These are phyloP conservation scores for Germaria angustata DNA, from an alignment of 2,888 invertebrate genomes.

Conservation along the genomic window DNA sequence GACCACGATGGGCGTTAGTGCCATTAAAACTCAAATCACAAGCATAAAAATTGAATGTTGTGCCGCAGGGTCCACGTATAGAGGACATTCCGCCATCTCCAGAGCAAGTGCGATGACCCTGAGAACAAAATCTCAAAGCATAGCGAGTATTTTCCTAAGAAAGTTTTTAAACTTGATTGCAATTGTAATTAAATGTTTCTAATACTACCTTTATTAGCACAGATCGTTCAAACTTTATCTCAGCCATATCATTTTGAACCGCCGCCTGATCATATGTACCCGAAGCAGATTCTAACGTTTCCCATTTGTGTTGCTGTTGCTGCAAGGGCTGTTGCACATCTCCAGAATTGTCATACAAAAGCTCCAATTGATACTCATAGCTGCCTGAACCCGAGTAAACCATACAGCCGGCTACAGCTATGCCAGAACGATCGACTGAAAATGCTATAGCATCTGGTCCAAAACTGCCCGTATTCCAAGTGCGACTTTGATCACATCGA, in stretches of 20 bases:
- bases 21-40: slow-evolving; percentile 97
- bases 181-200: neutral
- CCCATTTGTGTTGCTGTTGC: slow-evolving; percentile 87
- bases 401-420: slow-evolving; percentile 93
- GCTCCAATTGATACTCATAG: slow-evolving; percentile 94
- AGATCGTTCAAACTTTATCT: slow-evolving; percentile 94
- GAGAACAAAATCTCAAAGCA: slow-evolving; percentile 92
- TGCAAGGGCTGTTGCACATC: slow-evolving; percentile 80
- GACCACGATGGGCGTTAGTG: slow-evolving; percentile 96
- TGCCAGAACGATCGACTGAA: slow-evolving; percentile 93
- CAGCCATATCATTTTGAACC: slow-evolving; percentile 92
- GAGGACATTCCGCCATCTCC: slow-evolving; percentile 95
- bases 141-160: slow-evolving; percentile 91
- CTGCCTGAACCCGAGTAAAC: slow-evolving; percentile 94
- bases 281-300: slow-evolving; percentile 89
- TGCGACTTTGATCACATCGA: slow-evolving; percentile 91
- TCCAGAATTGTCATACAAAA: slow-evolving; percentile 87
- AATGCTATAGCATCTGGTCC: slow-evolving; percentile 98
- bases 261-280: slow-evolving; percentile 92
- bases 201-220: slow-evolving; percentile 88
- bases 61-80: slow-evolving; percentile 95
- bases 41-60: slow-evolving; percentile 92
- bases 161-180: slow-evolving; percentile 54
- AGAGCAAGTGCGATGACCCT: slow-evolving; percentile 95
- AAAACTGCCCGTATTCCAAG: slow-evolving; percentile 98